Evolutionary conservation across 92 coral and sea anemone species (phyloP), one percentile per base, ranked within the genome.

Genomic region (Heteractis magnifica): DNA sequence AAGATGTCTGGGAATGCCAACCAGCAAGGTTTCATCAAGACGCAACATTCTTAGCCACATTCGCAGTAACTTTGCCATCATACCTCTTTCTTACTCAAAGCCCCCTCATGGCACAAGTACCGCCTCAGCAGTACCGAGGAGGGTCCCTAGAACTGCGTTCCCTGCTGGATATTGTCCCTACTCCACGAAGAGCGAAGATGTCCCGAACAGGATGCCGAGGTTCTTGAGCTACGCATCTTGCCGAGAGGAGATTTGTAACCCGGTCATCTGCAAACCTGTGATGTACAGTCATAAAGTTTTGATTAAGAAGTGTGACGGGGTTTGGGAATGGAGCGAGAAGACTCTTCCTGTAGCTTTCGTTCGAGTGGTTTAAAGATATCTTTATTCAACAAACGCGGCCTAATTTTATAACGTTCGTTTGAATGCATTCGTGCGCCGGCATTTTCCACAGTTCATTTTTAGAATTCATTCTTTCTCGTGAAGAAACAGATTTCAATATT

Each of bases 261-360:
- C 86, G 5, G 56, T 49, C 15, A 62, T 51, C 44, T 93, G 98
- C 59, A 34, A 76, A n/a, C 86, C 93, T 4, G 79, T 92, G 5
- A 2, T 74, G 51, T 93, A 75, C 82, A 62, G 79, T 3, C 91
- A 84, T 74, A 82, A 79, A 8, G 93, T 93, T 10, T 79, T 91
- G 76, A 68, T 87, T 20, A 87, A 82, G 58, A 87, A 86, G 52
- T 92, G 98, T 62, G 83, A 56, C n/a, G 81, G 71, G 34, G 84
- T 86, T 68, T 92, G 98, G 98, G 86, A 89, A 76, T 92, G 93
- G 93, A 83, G 74, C 6, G 81, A 74, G n/a, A 59, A 79, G 8
- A 81, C 65, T 0, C 85, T 92, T 2, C 87, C 91, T 0, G 92
- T 93, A 6, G 93, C 98, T 15, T 93, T 75, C 70, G 95, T 93